Evolutionary conservation across 2,797 vertebrate species (phyloP).

Genomic region (Artibeus jamaicensis): DNA sequence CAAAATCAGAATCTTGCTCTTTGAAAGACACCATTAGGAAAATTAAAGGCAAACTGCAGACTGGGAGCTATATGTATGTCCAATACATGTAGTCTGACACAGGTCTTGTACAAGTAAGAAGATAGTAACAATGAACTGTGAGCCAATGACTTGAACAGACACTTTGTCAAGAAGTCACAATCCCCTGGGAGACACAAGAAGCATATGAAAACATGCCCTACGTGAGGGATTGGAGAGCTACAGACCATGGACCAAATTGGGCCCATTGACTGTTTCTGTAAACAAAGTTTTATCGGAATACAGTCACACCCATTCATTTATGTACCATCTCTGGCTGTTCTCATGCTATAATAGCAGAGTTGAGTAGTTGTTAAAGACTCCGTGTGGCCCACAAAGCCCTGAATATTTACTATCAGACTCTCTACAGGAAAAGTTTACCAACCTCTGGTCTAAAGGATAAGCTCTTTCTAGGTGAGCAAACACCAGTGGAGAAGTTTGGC

Average conservation of each 20-base stretch:
- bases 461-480: background rate
- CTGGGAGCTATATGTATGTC: background rate
- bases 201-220: background rate
- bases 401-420: background rate
- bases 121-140: background rate
- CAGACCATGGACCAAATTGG: background rate
- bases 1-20: background rate
- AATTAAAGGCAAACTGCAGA: background rate
- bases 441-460: background rate
- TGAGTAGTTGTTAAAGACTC: conserved; percentile 23
- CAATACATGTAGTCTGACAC: background rate
- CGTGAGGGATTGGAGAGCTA: background rate
- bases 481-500: background rate
- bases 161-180: background rate
- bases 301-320: background rate
- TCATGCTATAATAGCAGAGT: background rate
- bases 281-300: background rate
- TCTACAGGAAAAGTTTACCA: background rate
- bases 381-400: background rate
- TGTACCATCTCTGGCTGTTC: background rate
- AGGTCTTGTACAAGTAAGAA: background rate
- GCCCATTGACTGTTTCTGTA: background rate
- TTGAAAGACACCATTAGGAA: background rate
- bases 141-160: background rate
- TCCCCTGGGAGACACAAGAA: background rate